These are phyloP conservation scores for Orthosia gothica DNA, from an alignment of 2,888 invertebrate genomes.

Conservation along the genomic window DNA sequence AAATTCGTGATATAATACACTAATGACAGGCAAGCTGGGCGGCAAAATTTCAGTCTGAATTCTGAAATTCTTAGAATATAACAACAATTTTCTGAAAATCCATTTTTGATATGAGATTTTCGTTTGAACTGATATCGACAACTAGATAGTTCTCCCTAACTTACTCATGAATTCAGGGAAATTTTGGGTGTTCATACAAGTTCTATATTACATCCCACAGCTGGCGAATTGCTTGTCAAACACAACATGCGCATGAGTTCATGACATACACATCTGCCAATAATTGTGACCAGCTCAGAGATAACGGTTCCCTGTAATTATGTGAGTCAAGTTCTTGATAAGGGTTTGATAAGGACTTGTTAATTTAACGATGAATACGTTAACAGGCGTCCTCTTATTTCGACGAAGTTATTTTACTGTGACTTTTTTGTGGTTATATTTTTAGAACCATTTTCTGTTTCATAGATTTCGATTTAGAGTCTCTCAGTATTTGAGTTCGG, in stretches of 20 bases:
- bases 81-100: neutral
- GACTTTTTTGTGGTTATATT: neutral
- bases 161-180: constrained; percentile 32
- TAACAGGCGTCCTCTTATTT: constrained; percentile 17
- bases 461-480: no score
- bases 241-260: constrained; percentile 25
- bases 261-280: constrained; percentile 51
- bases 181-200: neutral
- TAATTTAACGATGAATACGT: constrained; percentile 10
- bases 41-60: neutral
- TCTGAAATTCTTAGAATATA: neutral
- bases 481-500: no score
- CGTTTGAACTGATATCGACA: constrained; percentile 5
- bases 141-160: neutral
- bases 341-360: constrained; percentile 18
- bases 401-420: constrained; percentile 11
- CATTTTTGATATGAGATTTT: neutral
- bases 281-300: constrained; percentile 34
- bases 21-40: neutral
- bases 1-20: neutral
- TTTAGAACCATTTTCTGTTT: no score
- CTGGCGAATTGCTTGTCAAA: constrained; percentile 4
- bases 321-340: constrained; percentile 68
- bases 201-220: constrained; percentile 6
- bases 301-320: constrained; percentile 61